Evolutionary conservation across 1,140 invertebrate genomes (phyloP).

Genomic region (Homarus americanus): DNA sequence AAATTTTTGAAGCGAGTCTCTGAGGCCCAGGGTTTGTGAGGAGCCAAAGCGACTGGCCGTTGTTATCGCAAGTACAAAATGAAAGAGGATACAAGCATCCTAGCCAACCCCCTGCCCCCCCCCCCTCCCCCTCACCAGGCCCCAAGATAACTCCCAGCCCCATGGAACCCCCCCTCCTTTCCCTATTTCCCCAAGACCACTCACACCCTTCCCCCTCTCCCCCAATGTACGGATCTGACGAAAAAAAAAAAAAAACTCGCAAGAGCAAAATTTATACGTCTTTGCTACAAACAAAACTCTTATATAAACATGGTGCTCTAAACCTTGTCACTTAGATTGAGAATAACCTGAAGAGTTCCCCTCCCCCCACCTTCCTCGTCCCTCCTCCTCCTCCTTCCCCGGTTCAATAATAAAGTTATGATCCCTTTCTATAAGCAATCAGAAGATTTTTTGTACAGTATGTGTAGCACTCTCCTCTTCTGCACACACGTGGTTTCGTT

Average conservation of each 20-base stretch:
- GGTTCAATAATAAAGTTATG: constrained; percentile 49
- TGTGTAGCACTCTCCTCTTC: constrained; percentile 62
- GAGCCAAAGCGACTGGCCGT: background rate
- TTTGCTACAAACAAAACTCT: constrained; percentile 40
- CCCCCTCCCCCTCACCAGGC: no score
- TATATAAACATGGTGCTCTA: constrained; percentile 63
- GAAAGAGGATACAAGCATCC: constrained; percentile 44
- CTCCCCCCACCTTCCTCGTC: constrained; percentile 6
- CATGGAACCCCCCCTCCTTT: no score
- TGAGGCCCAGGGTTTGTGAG: background rate
- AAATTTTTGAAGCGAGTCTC: background rate
- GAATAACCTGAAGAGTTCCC: constrained; percentile 41
- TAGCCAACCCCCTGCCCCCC: background rate
- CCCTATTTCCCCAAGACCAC: no score
- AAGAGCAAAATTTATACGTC: constrained; percentile 36
- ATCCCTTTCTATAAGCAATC: constrained; percentile 65
- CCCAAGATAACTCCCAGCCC: no score
- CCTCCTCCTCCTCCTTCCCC: constrained; percentile 4
- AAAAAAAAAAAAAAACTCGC: background rate
- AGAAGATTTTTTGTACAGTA: constrained; percentile 66
- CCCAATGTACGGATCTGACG: constrained; percentile 25
- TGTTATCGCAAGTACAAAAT: constrained; percentile 27
- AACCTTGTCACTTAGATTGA: constrained; percentile 51
- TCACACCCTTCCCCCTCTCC: no score
- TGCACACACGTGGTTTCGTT: constrained; percentile 62